Percentiles rank a stretch among this genome's conserved stretches.
Conservation (phyloP, 2,113 vertebrate species). For the Saguinus midas region DNA sequence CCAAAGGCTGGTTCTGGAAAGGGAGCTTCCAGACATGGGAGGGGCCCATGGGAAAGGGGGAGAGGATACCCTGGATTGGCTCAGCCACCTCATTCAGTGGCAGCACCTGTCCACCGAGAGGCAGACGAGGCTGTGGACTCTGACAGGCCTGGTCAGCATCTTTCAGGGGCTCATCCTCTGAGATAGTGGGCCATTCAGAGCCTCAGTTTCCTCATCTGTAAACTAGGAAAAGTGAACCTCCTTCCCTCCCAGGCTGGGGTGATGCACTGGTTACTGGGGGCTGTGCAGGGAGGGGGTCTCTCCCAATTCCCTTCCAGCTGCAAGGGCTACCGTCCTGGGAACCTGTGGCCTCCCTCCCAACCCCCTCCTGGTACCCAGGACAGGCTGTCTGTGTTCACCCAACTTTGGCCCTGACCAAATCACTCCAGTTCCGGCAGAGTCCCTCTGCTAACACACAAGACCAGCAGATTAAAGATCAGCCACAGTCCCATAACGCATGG, state of each 20-base stretch:
- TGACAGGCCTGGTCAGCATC: accelerated
- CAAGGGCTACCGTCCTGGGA: accelerated
- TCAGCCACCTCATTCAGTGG: neutral
- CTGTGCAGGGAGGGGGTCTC: neutral
- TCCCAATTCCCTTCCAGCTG: accelerated
- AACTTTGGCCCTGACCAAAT: neutral
- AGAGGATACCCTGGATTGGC: neutral
- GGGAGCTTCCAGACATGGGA: too few species aligned
- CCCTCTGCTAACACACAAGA: neutral
- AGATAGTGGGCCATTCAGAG: accelerated
- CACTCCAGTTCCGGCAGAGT: neutral
- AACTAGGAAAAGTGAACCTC: accelerated
- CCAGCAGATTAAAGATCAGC: neutral
- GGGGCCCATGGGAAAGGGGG: neutral
- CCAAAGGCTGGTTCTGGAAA: too few species aligned
- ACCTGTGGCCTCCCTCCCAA: neutral
- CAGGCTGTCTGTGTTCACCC: neutral
- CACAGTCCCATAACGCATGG: neutral
- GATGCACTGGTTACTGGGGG: accelerated
- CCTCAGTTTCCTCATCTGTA: neutral
- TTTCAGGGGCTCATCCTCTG: too few species aligned
- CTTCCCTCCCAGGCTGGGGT: neutral
- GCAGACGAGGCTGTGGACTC: neutral
- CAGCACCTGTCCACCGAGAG: neutral
- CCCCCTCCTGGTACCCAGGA: neutral